A percentile compares a stretch with the other conserved stretches of the same genome.
These are phyloP conservation scores for Brenthis daphne DNA, from an alignment of 2,888 invertebrate species.

Conservation along the genomic window DNA sequence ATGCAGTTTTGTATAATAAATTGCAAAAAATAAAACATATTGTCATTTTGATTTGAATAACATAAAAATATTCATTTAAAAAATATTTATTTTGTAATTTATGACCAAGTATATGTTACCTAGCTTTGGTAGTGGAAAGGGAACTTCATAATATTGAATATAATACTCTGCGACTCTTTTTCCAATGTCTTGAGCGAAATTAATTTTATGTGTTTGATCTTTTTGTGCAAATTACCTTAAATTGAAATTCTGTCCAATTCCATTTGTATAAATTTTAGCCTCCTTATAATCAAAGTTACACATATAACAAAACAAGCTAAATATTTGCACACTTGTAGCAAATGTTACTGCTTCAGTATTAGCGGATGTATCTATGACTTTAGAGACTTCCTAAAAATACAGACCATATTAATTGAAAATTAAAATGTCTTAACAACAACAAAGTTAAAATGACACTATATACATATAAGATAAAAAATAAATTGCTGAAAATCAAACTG, in stretches of 20 bases:
- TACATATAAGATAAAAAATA: neutral
- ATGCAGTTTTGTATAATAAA: too few relatives aligned
- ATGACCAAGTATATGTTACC: conserved; percentile 77
- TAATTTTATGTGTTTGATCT: conserved; percentile 87
- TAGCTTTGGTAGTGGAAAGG: conserved; percentile 95
- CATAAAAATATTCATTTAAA: conserved; percentile 1
- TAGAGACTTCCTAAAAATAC: conserved; percentile 61
- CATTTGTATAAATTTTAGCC: conserved; percentile 72
- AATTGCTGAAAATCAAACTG: neutral
- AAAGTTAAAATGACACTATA: neutral
- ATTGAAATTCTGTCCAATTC: conserved; percentile 82
- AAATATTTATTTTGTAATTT: conserved; percentile 1
- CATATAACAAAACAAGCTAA: conserved; percentile 96
- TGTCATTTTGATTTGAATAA: too few relatives aligned
- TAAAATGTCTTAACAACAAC: neutral
- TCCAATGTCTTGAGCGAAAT: conserved; percentile 89
- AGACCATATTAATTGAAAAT: neutral
- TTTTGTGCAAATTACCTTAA: conserved; percentile 89
- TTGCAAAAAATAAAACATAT: too few relatives aligned
- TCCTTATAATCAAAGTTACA: conserved; percentile 89
- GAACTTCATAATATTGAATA: conserved; percentile 91
- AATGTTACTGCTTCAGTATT: conserved; percentile 87
- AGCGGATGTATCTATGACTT: conserved; percentile 55
- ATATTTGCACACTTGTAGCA: conserved; percentile 91
- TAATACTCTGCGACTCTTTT: conserved; percentile 89